Evolutionary conservation across 2,113 vertebrate species (phyloP), one percentile per base, ranked within the genome.

Genomic region (Piliocolobus tephrosceles): DNA sequence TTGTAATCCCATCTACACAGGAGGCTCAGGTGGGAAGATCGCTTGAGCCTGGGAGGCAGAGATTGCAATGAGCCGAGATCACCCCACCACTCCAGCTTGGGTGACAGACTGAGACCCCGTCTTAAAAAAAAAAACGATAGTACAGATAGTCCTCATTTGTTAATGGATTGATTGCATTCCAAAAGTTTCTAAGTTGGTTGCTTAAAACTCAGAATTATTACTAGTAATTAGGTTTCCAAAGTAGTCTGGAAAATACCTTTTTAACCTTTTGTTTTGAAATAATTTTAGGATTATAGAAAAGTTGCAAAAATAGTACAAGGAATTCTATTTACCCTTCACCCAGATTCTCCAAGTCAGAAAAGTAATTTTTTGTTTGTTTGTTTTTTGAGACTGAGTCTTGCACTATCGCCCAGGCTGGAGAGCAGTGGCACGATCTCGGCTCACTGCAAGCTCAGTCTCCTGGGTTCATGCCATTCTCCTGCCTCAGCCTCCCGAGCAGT

Each of bases 131-230:
- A 68, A 68, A 68, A 68, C 1, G 35, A 90, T 3, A 87, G 25
- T 40, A 75, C 8, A 55, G 43, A 81, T 27, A 66, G 45, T 84
- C 43, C 43, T 94, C 40, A 70, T 83, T 52, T 88, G 13, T 84
- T 45, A 92, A 79, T 45, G n/a, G 43, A 20, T 55, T 55, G 52
- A 70, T 3, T 78, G 23, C 58, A 86, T 64, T 85, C 52, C 32
- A 32, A 85, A 92, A 64, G 55, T 80, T 92, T 95, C 64, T 86
- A 85, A 72, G 25, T 43, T 47, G 47, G 14, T 25, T 92, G 50
- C 61, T 92, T 96, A 92, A 79, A 89, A 73, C 25, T 72, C 61
- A 79, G 52, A 79, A 88, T 72, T 79, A 83, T 61, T 84, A 84
- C 52, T 64, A 94, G 61, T 89, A 92, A 73, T 47, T 64, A 89